phyloP scores from a whole-genome alignment of 2,113 vertebrate species.

The Sorex fumeus region DNA sequence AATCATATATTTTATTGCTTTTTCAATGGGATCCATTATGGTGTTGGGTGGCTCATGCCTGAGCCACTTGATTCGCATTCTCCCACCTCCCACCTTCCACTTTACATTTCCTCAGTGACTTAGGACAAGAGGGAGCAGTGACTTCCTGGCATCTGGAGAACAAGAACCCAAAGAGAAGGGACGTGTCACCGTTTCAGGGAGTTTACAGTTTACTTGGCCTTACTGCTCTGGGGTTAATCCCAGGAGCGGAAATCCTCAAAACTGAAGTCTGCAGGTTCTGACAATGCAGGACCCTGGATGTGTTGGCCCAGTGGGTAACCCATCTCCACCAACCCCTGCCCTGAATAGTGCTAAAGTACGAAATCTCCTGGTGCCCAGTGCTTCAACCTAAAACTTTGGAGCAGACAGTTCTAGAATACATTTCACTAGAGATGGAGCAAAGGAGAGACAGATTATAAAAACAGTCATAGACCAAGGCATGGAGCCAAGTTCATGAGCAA shows the following conservation, averaged over 20 bases:
- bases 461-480: background rate
- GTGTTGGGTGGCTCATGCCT: no score
- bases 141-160: background rate
- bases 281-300: no score
- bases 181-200: no score
- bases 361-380: no score
- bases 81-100: no score
- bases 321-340: no score
- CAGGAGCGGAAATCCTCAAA: background rate
- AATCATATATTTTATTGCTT: no score
- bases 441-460: slow-evolving; percentile 52
- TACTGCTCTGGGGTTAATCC: background rate
- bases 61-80: no score
- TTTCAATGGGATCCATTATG: no score
- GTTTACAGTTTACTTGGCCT: no score
- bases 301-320: no score
- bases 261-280: background rate
- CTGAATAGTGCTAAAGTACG: no score
- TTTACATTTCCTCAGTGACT: background rate
- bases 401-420: background rate
- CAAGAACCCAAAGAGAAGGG: background rate
- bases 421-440: background rate
- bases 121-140: background rate
- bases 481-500: slow-evolving; percentile 31
- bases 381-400: background rate